These are phyloP conservation scores for Cliona cf. orientalis DNA, from an alignment of 37 sponge, comb jelly and placozoan species.

Conservation along the genomic window DNA sequence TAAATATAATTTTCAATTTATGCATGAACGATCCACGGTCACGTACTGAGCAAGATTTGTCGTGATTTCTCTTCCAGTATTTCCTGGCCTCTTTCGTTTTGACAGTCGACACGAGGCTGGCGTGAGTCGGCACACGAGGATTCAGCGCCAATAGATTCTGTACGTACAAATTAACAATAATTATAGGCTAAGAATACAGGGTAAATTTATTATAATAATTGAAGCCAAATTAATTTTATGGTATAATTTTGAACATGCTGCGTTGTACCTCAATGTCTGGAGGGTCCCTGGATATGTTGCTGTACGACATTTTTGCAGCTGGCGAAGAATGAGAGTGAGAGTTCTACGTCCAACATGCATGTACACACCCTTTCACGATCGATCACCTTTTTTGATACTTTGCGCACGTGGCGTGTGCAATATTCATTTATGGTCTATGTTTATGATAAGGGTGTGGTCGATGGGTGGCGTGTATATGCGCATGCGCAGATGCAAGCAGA, in stretches of 20 bases:
- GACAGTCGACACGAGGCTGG: constrained; percentile 79
- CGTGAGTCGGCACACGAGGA: constrained; percentile 64
- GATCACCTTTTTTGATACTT: too few relatives aligned
- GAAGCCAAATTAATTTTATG: background rate
- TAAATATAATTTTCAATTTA: too few relatives aligned
- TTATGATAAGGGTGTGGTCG: constrained; percentile 6
- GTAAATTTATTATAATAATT: background rate
- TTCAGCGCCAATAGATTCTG: constrained; percentile 89
- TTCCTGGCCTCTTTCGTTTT: constrained; percentile 79
- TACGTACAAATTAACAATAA: background rate
- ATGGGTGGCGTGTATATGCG: too few relatives aligned
- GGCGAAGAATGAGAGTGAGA: background rate
- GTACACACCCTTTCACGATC: background rate
- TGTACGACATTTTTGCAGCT: constrained; percentile 5
- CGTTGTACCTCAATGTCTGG: constrained; percentile 80
- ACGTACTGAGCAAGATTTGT: constrained; percentile 86
- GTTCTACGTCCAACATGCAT: background rate
- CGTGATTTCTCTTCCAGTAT: constrained; percentile 93
- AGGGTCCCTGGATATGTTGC: constrained; percentile 56
- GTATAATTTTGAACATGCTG: background rate
- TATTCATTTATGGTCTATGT: too few relatives aligned
- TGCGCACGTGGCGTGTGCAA: too few relatives aligned
- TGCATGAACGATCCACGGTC: background rate
- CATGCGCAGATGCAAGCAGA: background rate
- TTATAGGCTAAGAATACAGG: background rate